Conservation (phyloP, 92 coral and sea anemone species). For the Umimayanthus chanpuru region DNA sequence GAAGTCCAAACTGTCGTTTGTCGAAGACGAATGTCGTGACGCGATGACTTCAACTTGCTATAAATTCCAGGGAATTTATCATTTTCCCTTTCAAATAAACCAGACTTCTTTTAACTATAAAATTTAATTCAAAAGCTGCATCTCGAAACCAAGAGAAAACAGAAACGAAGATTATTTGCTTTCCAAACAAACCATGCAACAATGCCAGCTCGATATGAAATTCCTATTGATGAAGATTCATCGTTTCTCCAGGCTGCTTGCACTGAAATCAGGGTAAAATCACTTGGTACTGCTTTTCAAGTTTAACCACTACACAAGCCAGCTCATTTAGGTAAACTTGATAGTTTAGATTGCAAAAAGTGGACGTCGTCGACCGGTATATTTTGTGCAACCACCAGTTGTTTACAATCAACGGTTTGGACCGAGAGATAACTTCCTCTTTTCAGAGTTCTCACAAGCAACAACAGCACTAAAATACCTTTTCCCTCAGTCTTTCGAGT, state of each 20-base stretch:
- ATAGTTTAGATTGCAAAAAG: not conserved
- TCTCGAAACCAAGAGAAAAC: not conserved
- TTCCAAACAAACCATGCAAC: not conserved
- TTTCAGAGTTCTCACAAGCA: not conserved
- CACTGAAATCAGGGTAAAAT: no score
- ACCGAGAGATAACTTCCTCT: not conserved
- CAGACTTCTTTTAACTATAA: not conserved
- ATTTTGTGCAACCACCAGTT: constrained; percentile 22
- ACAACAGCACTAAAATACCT: not conserved
- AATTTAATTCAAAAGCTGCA: not conserved
- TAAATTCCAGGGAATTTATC: not conserved
- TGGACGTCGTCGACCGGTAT: not conserved
- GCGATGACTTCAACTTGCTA: not conserved
- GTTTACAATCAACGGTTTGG: constrained; percentile 15
- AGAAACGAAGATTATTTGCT: not conserved
- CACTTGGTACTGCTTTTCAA: not conserved
- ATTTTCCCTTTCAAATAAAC: not conserved
- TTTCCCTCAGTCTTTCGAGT: not conserved
- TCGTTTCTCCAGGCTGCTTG: not conserved
- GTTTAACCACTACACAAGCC: not conserved
- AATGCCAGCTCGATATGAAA: not conserved
- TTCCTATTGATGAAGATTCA: not conserved
- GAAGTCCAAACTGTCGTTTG: no score
- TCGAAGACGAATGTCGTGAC: not conserved
- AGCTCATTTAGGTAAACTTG: no score